Percentiles rank a stretch among this genome's conserved stretches.
These are phyloP conservation scores for Olivierus martensii DNA, from an alignment of 1,140 invertebrate species.

Conservation along the genomic window DNA sequence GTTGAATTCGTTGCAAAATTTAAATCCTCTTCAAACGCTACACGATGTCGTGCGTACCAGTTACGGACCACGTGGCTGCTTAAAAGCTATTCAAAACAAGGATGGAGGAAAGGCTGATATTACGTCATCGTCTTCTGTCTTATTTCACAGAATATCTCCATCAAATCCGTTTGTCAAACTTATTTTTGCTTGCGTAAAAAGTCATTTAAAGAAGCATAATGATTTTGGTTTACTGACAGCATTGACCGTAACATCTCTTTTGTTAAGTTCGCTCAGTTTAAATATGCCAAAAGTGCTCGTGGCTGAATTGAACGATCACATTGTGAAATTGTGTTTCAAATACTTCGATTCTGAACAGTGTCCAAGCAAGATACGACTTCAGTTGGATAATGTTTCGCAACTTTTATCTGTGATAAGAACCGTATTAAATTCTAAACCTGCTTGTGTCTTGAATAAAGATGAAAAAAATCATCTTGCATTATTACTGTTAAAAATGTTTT, in stretches of 20 bases:
- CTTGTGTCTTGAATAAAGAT: background rate
- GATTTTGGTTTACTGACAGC: slow-evolving; percentile 1
- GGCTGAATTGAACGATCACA: background rate
- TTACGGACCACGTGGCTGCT: background rate
- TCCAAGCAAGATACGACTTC: background rate
- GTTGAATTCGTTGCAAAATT: too few species aligned
- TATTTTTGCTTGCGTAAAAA: slow-evolving; percentile 1
- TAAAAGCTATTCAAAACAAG: slow-evolving; percentile 4
- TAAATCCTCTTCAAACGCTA: background rate
- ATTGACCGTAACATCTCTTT: background rate
- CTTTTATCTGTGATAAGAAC: background rate
- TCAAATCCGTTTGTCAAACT: slow-evolving; percentile 1
- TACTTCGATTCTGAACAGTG: background rate
- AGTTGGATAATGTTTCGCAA: background rate
- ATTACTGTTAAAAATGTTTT: slow-evolving; percentile 1
- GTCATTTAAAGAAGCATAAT: background rate
- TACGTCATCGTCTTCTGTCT: slow-evolving; percentile 3
- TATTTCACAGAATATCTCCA: slow-evolving; percentile 1
- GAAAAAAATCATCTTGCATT: background rate
- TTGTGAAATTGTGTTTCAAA: background rate
- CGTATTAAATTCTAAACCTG: slow-evolving; percentile 3
- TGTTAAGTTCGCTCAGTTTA: background rate
- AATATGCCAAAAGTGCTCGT: background rate
- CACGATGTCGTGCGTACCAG: background rate
- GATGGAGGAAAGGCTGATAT: background rate